Conservation (phyloP, 1,140 invertebrate genomes). For the Neelides sp. region DNA sequence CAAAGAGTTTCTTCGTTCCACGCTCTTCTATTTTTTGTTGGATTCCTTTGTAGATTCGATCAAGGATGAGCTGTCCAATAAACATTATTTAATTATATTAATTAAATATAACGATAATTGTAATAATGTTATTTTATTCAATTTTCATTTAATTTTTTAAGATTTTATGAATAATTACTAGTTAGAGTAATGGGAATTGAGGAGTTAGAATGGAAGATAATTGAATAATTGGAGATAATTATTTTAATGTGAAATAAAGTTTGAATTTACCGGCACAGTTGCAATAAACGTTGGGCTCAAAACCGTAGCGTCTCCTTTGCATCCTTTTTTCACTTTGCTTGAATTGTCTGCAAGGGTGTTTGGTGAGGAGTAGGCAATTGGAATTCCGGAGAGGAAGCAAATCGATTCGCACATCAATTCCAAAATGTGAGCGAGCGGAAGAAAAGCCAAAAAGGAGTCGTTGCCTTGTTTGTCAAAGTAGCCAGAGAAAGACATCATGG, state of each 20-base stretch:
- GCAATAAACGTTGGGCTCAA: constrained; percentile 49
- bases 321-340: constrained; percentile 45
- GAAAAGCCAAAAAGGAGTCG: constrained; percentile 48
- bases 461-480: constrained; percentile 32
- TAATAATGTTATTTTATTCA: background rate
- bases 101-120: too few species aligned
- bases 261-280: constrained; percentile 46
- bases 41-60: constrained; percentile 86
- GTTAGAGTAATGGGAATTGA: too few species aligned
- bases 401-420: constrained; percentile 45
- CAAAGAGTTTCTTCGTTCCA: constrained; percentile 64
- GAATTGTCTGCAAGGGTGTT: constrained; percentile 48
- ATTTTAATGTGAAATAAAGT: too few species aligned
- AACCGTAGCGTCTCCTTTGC: constrained; percentile 40
- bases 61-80: too few species aligned
- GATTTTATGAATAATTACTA: background rate
- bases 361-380: constrained; percentile 49
- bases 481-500: constrained; percentile 42
- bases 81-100: too few species aligned
- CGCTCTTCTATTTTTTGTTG: constrained; percentile 74
- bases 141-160: background rate
- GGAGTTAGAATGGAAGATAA: too few species aligned
- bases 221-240: too few species aligned
- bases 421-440: constrained; percentile 52
- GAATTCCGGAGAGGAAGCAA: constrained; percentile 40